These are phyloP conservation scores for Lates calcarifer DNA, from an alignment of 2,113 vertebrate species.

Conservation along the genomic window DNA sequence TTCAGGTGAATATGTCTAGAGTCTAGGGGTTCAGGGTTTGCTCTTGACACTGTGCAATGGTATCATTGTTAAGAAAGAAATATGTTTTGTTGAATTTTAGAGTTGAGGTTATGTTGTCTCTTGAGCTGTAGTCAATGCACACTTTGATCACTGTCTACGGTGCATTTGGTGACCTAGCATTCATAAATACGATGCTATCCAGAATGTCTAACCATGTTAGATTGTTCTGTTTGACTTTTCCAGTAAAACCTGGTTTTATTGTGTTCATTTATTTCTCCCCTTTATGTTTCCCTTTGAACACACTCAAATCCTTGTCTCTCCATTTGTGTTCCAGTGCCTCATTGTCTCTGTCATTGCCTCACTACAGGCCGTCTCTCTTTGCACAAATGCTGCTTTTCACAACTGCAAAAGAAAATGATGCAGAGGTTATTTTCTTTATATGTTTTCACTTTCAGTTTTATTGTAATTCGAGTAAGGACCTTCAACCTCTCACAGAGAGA, in stretches of 20 bases:
- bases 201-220: background rate
- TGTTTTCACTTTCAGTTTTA: constrained; percentile 44
- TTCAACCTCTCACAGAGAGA: constrained; percentile 46
- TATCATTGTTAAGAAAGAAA: background rate
- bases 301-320: constrained; percentile 2
- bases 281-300: constrained; percentile 38
- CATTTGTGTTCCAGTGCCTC: constrained; percentile 17
- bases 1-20: background rate
- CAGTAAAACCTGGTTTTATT: background rate
- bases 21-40: background rate
- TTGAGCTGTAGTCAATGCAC: background rate
- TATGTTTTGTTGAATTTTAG: background rate
- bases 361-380: constrained; percentile 1
- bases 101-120: background rate
- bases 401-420: constrained; percentile 16
- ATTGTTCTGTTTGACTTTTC: background rate
- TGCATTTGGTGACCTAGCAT: background rate
- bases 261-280: constrained; percentile 25
- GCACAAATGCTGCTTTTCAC: constrained; percentile 10
- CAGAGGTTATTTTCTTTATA: constrained; percentile 46
- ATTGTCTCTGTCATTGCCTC: constrained; percentile 13
- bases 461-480: constrained; percentile 57
- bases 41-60: background rate
- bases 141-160: background rate
- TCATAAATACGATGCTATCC: background rate